Base-by-base conservation (phyloP, 2,888 invertebrate genomes). In the Tetragonisca angustula region DNA sequence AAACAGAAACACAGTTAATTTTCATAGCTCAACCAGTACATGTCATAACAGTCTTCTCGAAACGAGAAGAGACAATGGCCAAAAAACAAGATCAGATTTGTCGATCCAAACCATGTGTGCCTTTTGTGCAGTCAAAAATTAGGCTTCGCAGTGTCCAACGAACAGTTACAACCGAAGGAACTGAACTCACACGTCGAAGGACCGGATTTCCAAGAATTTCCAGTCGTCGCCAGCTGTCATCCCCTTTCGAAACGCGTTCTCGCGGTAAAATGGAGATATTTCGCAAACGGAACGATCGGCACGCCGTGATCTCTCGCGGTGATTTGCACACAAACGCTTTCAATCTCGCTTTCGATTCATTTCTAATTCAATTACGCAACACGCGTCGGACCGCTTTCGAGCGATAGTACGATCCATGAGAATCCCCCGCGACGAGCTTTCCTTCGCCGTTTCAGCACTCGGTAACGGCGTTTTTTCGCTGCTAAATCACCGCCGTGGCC, bases 311-410 rank as follows among this genome's bases (percentile, higher is more conserved):
- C 72, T 84, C 85, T 78, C 84, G 84, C 73, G 65, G 65, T 54
- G 70, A 83, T 85, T 85, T 83, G 74, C 85, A 85, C 85, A 85
- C 84, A 85, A 85, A 79, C 73, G 72, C 80, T 71, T 75, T 83
- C 82, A 43, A 75, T 74, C 75, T 75, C 78, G 76, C 84, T 85
- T 76, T 79, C 83, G 49, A 83, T 79, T 69, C 76, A 67, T 79
- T 85, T 52, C 71, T 61, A 75, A 81, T 81, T 69, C 77, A 50
- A 83, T 84, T 83, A 76, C 71, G 64, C 27, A 78, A 79, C 65
- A n/a, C 2, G 43, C 24, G 50, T 19, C 19, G 54, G 64, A 19
- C 36, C 52, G 49, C 54, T 73, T 50, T 54, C 68, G 70, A 54
- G 27, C 9, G 68, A 11, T 52, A 54, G 69, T 50, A 21, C 54